Evolutionary conservation across 2,113 vertebrate species (phyloP).

Genomic region (Campylomormyrus numenius): DNA sequence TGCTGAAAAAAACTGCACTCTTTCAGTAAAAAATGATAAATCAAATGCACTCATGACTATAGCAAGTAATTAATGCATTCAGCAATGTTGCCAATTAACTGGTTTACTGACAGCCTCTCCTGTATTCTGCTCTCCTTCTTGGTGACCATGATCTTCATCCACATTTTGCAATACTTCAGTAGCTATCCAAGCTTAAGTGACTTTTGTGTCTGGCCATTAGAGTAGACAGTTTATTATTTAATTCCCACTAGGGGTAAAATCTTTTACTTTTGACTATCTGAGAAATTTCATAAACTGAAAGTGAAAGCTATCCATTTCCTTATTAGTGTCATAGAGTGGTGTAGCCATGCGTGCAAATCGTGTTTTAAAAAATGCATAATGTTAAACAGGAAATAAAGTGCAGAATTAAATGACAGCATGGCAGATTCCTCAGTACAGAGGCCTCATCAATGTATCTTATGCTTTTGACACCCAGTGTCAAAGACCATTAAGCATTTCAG

Average conservation of each 20-base stretch:
- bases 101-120: neutral
- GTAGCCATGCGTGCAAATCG: neutral
- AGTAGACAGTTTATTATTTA: neutral
- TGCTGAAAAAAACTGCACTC: neutral
- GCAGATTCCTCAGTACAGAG: neutral
- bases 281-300: neutral
- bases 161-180: neutral
- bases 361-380: neutral
- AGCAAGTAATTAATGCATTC: neutral
- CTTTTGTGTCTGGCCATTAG: neutral
- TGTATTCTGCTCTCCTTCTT: neutral
- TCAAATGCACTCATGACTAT: neutral
- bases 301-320: neutral
- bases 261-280: neutral
- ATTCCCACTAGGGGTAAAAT: neutral
- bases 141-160: neutral
- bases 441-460: neutral
- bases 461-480: neutral
- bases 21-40: neutral
- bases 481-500: neutral
- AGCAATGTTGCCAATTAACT: neutral
- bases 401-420: neutral
- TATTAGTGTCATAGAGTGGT: neutral
- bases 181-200: neutral
- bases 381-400: neutral